A percentile compares a stretch with the other conserved stretches of the same genome.
phyloP scores from a whole-genome alignment of 2,797 vertebrate genomes.

The Enteromius viviparus region DNA sequence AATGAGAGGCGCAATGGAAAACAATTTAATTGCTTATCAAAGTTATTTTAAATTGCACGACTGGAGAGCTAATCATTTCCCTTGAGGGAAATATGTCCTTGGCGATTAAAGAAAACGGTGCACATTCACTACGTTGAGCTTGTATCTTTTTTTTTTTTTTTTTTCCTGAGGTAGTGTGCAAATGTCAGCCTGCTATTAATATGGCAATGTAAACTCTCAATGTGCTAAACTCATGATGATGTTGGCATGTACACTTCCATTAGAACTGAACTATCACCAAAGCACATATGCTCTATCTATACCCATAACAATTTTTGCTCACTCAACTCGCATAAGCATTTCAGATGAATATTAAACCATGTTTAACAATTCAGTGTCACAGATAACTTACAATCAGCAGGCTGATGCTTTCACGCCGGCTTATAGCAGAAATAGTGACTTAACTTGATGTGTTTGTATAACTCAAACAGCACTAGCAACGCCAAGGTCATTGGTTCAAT shows the following conservation, averaged over 20 bases:
- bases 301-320: not conserved
- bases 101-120: slow-evolving; percentile 77
- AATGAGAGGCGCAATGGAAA: slow-evolving; percentile 73
- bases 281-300: not conserved
- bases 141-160: slow-evolving; percentile 15
- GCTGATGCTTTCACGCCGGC: not conserved
- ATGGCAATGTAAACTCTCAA: slow-evolving; percentile 72
- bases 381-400: slow-evolving; percentile 13
- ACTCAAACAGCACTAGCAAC: not conserved
- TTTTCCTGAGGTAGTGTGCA: slow-evolving; percentile 67
- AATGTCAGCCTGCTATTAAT: slow-evolving; percentile 82
- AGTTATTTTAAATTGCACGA: slow-evolving; percentile 77
- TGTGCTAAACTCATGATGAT: slow-evolving; percentile 57
- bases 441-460: not conserved
- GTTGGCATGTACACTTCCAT: slow-evolving; percentile 11
- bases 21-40: slow-evolving; percentile 85
- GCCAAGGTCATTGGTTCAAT: not conserved
- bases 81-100: slow-evolving; percentile 74
- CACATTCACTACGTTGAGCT: slow-evolving; percentile 62
- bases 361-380: not conserved
- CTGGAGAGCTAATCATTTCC: slow-evolving; percentile 79
- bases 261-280: not conserved
- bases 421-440: not conserved
- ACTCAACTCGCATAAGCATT: not conserved
- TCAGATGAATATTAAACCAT: not conserved